Evolutionary conservation across 2,888 invertebrate genomes (phyloP), one percentile per base, ranked within the genome.

Genomic region (Noctua janthina): DNA sequence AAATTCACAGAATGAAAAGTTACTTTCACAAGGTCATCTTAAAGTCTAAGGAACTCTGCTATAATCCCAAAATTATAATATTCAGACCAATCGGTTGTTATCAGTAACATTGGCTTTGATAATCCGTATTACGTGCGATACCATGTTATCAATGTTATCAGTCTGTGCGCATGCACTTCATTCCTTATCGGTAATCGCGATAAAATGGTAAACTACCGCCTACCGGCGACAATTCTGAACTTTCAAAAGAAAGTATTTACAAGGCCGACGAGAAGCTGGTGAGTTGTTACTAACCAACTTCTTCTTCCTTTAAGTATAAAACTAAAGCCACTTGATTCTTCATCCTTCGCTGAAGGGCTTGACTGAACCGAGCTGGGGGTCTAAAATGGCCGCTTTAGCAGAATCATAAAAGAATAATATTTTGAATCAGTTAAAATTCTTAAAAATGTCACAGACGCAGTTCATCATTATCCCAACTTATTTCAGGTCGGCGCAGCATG

Each of bases 41-140:
- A 10, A 62, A 71, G n/a, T 64, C 23, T 62, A 39, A 59, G 20
- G 4, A 54, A 68, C 43, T 74, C 29, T 6, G 56, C 6, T 2
- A 46, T 64, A 51, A 66, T 71, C 51, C 39, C 39, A 71, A 78
- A 59, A 74, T 69, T 74, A 51, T 64, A 74, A 81, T 81, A 84
- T 81, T 74, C 54, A 35, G 74, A 81, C 72, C 71, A 59, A 20
- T n/a, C 29, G 0, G 7, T 62, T 4, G 17, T 74, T 82, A 88
- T 88, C 81, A 64, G 15, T n/a, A 69, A 74, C 79, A 83, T 83
- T 88, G 74, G 72, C 81, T 81, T 83, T 86, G 81, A 77, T 88
- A 78, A 78, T 49, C 43, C 35, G 62, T 76, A 66, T 62, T 88
- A 79, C 77, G 69, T 76, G 81, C 56, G 71, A 79, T 70, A 72